Percentiles rank a stretch among this genome's conserved stretches.
Conservation (phyloP, 2,888 invertebrate genomes). For the Hymenopus coronatus region DNA sequence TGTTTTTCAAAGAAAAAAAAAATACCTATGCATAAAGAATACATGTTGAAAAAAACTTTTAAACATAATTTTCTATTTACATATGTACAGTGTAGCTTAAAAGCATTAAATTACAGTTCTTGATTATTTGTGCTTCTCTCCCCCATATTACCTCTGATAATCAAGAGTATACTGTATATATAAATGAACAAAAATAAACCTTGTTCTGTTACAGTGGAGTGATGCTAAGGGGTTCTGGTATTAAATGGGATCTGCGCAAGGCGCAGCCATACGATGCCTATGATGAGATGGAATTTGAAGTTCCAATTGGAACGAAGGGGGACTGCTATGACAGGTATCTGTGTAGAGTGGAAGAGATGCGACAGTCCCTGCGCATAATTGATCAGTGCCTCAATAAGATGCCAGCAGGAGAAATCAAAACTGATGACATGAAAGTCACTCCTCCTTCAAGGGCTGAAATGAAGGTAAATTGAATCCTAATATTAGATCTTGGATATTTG, state of each 20-base stretch:
- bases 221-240: slow-evolving; percentile 96
- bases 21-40: no score
- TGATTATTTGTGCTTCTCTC: no score
- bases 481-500: no score
- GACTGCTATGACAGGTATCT: slow-evolving; percentile 98
- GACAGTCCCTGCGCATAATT: slow-evolving; percentile 91
- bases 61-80: no score
- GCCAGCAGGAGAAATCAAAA: slow-evolving; percentile 91
- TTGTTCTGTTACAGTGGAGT: slow-evolving; percentile 71
- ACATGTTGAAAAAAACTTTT: no score
- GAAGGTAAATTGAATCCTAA: slow-evolving; percentile 67
- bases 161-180: no score
- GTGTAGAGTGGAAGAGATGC: slow-evolving; percentile 89
- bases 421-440: slow-evolving; percentile 92
- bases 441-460: slow-evolving; percentile 91
- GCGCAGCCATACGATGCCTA: slow-evolving; percentile 97
- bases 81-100: neutral
- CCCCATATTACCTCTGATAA: no score
- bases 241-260: slow-evolving; percentile 98
- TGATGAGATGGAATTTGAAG: slow-evolving; percentile 89
- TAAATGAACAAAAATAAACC: no score
- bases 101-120: neutral
- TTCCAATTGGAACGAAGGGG: slow-evolving; percentile 92
- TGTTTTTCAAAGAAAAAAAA: no score
- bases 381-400: slow-evolving; percentile 96